Conservation (phyloP, 2,888 invertebrate genomes). For the Microctonus aethiopoides region DNA sequence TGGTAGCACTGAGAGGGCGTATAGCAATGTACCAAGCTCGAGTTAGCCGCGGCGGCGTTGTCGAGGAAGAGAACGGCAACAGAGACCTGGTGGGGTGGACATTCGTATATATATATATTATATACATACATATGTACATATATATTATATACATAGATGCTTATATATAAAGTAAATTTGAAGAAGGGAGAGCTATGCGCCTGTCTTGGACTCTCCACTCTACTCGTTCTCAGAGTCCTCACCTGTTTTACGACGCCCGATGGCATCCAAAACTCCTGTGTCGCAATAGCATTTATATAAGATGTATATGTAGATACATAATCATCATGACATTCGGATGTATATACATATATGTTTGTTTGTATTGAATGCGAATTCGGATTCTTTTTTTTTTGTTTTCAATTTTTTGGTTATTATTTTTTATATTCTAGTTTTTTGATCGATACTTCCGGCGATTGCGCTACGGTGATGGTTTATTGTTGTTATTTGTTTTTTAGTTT, state of each 20-base stretch:
- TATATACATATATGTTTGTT: too few relatives aligned
- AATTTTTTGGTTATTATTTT: background rate
- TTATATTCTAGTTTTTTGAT: background rate
- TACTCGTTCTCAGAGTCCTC: background rate
- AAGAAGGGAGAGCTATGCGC: background rate
- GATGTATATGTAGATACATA: too few relatives aligned
- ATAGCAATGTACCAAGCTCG: conserved; percentile 58
- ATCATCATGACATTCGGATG: too few relatives aligned
- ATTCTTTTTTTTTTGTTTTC: background rate
- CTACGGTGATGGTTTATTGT: too few relatives aligned
- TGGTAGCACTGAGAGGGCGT: conserved; percentile 57
- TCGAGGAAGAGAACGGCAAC: conserved; percentile 25
- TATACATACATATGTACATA: conserved; percentile 6
- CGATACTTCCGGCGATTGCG: conserved; percentile 8
- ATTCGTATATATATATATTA: conserved; percentile 8
- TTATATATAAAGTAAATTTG: too few relatives aligned
- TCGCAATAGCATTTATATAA: too few relatives aligned
- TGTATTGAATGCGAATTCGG: too few relatives aligned
- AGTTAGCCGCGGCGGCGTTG: conserved; percentile 53
- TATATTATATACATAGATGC: background rate
- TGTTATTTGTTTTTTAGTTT: too few relatives aligned
- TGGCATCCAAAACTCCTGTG: background rate
- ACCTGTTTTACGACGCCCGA: background rate
- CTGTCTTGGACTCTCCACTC: background rate
- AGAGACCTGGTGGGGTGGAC: background rate